phyloP scores from a whole-genome alignment of 2,113 vertebrate species.

The Triplophysa tibetana region DNA sequence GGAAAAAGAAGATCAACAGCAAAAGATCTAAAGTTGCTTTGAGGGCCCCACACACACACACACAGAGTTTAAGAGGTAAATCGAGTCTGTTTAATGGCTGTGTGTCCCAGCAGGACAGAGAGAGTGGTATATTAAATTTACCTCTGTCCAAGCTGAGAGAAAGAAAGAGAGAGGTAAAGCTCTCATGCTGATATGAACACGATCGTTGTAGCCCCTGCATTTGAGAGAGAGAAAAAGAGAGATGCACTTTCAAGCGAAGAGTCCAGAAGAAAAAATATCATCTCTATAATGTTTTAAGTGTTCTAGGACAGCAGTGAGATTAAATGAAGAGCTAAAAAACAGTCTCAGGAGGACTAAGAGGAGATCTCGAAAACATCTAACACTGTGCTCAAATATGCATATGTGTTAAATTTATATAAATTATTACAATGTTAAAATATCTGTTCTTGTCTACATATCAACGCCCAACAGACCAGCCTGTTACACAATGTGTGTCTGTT shows the following conservation, averaged over 20 bases:
- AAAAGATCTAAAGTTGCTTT: not conserved
- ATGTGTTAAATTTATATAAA: no score
- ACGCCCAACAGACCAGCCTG: not conserved
- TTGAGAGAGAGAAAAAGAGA: not conserved
- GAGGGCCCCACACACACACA: not conserved
- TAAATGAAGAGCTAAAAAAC: no score
- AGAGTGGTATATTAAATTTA: conserved; percentile 28
- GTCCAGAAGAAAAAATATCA: not conserved
- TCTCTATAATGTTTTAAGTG: not conserved
- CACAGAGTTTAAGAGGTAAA: not conserved
- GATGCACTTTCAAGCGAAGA: not conserved
- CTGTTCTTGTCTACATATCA: not conserved
- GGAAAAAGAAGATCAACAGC: conserved; percentile 26
- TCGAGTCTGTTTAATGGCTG: conserved; percentile 27
- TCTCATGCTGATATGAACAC: not conserved
- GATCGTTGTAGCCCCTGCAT: conserved; percentile 4
- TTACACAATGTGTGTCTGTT: not conserved
- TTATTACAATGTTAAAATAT: no score
- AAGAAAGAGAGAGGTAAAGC: not conserved
- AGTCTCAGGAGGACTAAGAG: no score
- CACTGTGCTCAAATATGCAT: no score
- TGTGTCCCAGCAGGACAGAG: conserved; percentile 5
- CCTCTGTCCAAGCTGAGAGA: not conserved
- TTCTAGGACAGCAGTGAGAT: not conserved
- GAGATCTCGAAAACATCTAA: no score